Conservation (phyloP, 2,888 invertebrate species). For the Mesorhabditis sp. region DNA sequence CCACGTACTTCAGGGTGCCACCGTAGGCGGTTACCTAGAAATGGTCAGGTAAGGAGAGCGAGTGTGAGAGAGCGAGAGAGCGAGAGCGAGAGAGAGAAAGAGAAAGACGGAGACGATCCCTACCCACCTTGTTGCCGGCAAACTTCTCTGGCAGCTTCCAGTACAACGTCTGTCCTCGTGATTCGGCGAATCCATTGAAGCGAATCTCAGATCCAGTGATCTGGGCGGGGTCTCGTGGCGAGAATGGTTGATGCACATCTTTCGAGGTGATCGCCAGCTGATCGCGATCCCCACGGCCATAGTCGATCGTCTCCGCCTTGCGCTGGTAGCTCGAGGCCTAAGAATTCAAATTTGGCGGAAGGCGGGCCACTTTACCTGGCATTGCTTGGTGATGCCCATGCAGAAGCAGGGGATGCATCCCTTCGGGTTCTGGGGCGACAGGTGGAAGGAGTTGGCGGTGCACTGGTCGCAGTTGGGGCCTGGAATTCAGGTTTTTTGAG, state of each 20-base stretch:
- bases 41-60: too few species aligned
- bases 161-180: constrained; percentile 68
- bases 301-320: constrained; percentile 33
- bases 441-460: constrained; percentile 77
- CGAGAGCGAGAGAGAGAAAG: not conserved
- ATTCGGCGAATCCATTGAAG: constrained; percentile 39
- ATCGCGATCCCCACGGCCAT: constrained; percentile 48
- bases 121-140: constrained; percentile 72
- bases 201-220: constrained; percentile 23
- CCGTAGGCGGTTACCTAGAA: constrained; percentile 75
- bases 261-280: constrained; percentile 44
- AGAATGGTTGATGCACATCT: constrained; percentile 44
- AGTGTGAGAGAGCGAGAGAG: too few species aligned
- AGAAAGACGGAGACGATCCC: not conserved
- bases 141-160: constrained; percentile 79
- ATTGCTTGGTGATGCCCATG: constrained; percentile 77
- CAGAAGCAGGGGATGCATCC: constrained; percentile 96
- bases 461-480: constrained; percentile 81
- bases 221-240: constrained; percentile 19
- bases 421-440: constrained; percentile 74
- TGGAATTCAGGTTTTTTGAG: not conserved
- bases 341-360: not conserved
- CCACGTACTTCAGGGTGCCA: constrained; percentile 76
- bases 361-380: constrained; percentile 66
- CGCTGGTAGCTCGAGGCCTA: not conserved